These are phyloP conservation scores for Dolomedes plantarius DNA, from an alignment of 2,888 invertebrate species.

Conservation along the genomic window DNA sequence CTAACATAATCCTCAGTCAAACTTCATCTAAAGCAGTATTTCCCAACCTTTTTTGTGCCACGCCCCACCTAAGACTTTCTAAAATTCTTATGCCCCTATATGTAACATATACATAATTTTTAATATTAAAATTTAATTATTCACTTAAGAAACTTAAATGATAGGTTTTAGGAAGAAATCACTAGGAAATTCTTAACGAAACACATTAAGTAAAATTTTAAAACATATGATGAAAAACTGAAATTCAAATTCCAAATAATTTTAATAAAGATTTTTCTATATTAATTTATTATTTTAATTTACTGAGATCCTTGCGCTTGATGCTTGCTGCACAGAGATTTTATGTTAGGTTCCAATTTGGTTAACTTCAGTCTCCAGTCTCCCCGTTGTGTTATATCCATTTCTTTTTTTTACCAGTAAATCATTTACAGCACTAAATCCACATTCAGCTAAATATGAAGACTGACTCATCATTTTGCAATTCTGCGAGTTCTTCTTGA, in stretches of 20 bases:
- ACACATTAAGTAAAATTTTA: no score
- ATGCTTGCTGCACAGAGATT: conserved; percentile 41
- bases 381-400: conserved; percentile 31
- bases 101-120: no score
- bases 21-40: no score
- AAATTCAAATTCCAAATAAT: no score
- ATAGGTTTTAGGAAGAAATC: no score
- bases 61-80: no score
- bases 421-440: conserved; percentile 37
- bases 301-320: conserved; percentile 44
- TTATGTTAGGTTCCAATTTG: conserved; percentile 46
- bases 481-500: conserved; percentile 31
- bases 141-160: no score
- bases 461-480: conserved; percentile 16
- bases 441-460: conserved; percentile 30
- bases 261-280: conserved; percentile 23
- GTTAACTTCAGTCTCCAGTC: conserved; percentile 40
- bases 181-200: no score
- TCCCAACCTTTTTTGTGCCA: no score
- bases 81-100: no score
- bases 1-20: no score
- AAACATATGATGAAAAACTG: neutral
- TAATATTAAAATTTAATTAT: no score
- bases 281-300: conserved; percentile 43
- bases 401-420: conserved; percentile 35